phyloP scores from a whole-genome alignment of 2,113 vertebrate genomes.

The Cairina moschata region DNA sequence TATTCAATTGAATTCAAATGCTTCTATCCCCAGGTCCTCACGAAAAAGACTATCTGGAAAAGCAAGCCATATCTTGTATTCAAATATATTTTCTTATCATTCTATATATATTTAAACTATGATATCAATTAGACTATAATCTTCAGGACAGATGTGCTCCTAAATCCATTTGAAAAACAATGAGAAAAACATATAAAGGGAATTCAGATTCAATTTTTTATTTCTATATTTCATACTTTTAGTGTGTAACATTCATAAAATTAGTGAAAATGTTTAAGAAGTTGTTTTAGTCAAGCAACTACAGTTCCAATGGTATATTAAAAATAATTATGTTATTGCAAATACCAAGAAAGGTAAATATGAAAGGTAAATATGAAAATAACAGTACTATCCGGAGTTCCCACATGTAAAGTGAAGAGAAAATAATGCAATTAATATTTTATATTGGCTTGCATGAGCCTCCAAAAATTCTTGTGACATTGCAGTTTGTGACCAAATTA shows the following conservation, averaged over 20 bases:
- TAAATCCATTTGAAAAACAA: constrained; percentile 6
- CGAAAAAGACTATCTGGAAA: background rate
- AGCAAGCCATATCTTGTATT: background rate
- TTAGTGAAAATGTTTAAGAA: background rate
- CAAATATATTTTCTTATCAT: background rate
- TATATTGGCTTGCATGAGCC: background rate
- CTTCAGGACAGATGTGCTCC: background rate
- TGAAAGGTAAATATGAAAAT: background rate
- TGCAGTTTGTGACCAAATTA: background rate
- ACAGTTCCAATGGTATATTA: background rate
- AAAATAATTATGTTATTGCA: background rate
- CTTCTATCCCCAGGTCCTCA: background rate
- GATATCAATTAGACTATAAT: background rate
- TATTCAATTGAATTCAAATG: background rate
- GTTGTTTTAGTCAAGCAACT: background rate
- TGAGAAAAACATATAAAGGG: background rate
- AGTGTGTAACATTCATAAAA: background rate
- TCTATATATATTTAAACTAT: background rate
- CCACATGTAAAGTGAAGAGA: background rate
- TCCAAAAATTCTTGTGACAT: background rate
- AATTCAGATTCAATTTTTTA: background rate
- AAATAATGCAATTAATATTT: background rate
- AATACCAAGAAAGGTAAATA: background rate
- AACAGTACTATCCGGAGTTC: background rate
- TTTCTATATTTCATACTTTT: background rate